Evolutionary conservation across 2,797 vertebrate genomes (phyloP).

Genomic region (Melanotaenia maccullochi): DNA sequence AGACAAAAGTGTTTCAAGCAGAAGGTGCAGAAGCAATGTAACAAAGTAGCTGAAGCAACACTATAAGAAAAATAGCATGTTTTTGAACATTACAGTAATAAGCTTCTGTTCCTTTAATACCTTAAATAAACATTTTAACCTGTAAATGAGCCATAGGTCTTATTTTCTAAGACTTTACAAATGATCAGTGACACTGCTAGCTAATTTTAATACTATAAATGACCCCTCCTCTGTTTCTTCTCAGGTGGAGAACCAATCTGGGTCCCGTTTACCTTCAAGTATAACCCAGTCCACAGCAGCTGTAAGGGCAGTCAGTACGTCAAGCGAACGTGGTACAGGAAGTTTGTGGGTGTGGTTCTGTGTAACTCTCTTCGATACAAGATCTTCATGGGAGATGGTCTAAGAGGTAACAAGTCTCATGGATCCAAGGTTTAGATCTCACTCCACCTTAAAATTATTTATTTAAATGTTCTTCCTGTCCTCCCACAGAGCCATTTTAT

Average conservation of each 20-base stretch:
- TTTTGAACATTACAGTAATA: too few relatives aligned
- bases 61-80: neutral
- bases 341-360: constrained; percentile 96
- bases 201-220: neutral
- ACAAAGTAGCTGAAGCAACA: neutral
- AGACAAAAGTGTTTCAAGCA: neutral
- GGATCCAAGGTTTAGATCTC: neutral
- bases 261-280: constrained; percentile 94
- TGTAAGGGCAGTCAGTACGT: constrained; percentile 96
- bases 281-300: constrained; percentile 88
- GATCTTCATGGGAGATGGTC: constrained; percentile 96
- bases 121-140: neutral
- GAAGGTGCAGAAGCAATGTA: neutral
- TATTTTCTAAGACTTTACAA: too few relatives aligned
- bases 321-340: constrained; percentile 97
- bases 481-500: constrained; percentile 90
- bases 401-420: constrained; percentile 85
- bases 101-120: too few relatives aligned
- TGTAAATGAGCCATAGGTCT: too few relatives aligned
- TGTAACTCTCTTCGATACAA: constrained; percentile 98
- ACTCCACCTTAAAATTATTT: neutral
- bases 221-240: neutral
- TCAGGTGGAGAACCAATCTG: constrained; percentile 98
- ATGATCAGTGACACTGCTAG: neutral
- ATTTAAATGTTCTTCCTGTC: neutral